Conservation (phyloP, 2,113 vertebrate genomes). For the Lamprotornis superbus region DNA sequence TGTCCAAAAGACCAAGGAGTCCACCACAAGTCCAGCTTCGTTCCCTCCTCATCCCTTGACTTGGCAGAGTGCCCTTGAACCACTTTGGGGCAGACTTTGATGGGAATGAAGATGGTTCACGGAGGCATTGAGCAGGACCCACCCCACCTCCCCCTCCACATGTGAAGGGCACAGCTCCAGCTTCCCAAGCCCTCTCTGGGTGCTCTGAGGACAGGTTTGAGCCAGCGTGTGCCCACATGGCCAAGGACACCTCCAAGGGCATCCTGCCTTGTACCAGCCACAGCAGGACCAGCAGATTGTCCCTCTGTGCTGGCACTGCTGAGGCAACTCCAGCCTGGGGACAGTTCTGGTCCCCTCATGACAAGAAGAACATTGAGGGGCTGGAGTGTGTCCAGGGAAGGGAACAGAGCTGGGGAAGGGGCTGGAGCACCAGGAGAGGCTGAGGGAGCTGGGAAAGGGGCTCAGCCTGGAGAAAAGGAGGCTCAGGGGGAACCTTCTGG, state of each 20-base stretch:
- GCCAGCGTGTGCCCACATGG: rapidly evolving
- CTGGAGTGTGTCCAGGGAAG: rapidly evolving
- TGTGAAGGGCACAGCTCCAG: neutral
- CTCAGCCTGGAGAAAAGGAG: neutral
- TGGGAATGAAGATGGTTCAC: neutral
- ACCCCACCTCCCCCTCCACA: neutral
- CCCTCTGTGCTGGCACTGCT: neutral
- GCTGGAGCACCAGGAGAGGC: rapidly evolving
- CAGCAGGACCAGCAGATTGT: neutral
- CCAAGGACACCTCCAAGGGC: neutral
- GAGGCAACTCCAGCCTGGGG: neutral
- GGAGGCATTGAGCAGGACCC: rapidly evolving
- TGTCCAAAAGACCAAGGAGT: neutral
- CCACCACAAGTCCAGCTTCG: neutral
- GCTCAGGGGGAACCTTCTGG: neutral
- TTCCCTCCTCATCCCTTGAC: neutral
- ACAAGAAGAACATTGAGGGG: rapidly evolving
- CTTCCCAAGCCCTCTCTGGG: neutral
- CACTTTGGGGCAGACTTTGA: neutral
- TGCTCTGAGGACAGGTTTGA: neutral
- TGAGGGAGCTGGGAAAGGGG: neutral
- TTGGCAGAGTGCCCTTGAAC: neutral
- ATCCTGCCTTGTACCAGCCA: neutral
- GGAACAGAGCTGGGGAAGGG: rapidly evolving
- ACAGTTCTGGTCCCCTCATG: rapidly evolving